Base-by-base conservation (phyloP, 1,140 invertebrate genomes). In the Scaptomyza pallida region DNA sequence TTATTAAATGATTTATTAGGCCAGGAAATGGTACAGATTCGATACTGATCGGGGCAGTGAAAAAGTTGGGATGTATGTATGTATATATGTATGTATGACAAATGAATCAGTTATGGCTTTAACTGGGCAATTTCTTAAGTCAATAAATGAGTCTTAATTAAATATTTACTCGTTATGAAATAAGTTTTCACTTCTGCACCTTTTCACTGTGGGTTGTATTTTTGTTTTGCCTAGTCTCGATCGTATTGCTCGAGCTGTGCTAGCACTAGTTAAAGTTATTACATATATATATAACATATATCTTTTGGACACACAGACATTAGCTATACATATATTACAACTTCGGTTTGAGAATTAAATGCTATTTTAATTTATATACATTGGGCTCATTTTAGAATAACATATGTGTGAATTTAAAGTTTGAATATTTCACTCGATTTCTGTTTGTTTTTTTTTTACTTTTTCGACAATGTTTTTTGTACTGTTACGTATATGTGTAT, bases 291-390 rank as follows among this genome's bases (percentile, higher is more conserved):
- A 78, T 74, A 72, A 54, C 26, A 70, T 43, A 72, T 79, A 71
- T 78, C 64, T 76, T 61, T 76, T 75, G 75, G 70, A 75, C 75
- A 83, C 47, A 76, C 47, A 83, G 47, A 67, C 62, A 75, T 65
- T 63, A 55, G 60, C 51, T 63, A 70, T 70, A 70, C 63, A 50
- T 63, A 70, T 54, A 23, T 26, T 71, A 64, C 52, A 64, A 71
- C 60, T 56, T 64, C 3, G 12, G 37, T 64, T 56, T 33, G 17
- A n/a, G n/a, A 48, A 48, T 47, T 33, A 76, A 69, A 73, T 63
- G 64, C 71, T 75, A 75, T 19, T 57, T 70, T 16, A 15, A 40
- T 61, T 13, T 69, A 69, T 63, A 48, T 65, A 57, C 51, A 73
- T 73, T 30, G 8, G 50, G 45, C 13, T 5, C n/a, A n/a, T 45